phyloP scores from a whole-genome alignment of 2,113 vertebrate genomes.

The Vimba vimba region DNA sequence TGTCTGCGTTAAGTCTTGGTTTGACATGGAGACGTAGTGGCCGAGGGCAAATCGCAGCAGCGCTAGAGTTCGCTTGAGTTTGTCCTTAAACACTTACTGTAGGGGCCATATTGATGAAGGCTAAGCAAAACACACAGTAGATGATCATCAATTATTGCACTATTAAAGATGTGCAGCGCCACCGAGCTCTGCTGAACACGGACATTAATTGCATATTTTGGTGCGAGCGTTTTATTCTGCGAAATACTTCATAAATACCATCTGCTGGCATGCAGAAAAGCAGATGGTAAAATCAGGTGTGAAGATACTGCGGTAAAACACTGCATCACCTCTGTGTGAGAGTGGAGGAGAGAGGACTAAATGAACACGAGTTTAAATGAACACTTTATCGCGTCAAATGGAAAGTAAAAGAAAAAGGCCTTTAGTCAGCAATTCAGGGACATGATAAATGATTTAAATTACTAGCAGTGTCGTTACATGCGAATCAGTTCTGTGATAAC shows the following conservation, averaged over 20 bases:
- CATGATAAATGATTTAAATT: background rate
- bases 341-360: constrained; percentile 2
- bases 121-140: background rate
- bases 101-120: background rate
- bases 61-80: background rate
- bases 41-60: background rate
- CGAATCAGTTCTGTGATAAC: background rate
- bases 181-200: background rate
- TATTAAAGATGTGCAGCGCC: constrained; percentile 3
- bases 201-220: constrained; percentile 34
- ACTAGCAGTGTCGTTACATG: background rate
- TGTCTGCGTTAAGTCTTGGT: background rate
- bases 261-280: constrained; percentile 31
- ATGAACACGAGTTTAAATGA: background rate
- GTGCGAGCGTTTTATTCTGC: constrained; percentile 3
- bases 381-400: background rate
- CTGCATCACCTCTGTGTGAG: background rate
- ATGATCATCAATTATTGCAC: background rate
- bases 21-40: background rate
- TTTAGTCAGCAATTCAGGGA: background rate
- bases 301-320: constrained; percentile 18
- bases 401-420: background rate
- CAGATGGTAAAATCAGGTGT: constrained; percentile 43
- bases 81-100: background rate
- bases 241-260: constrained; percentile 19